Percentiles rank a stretch among this genome's conserved stretches.
These are phyloP conservation scores for Petrophora chlorosata DNA, from an alignment of 2,888 invertebrate genomes.

Conservation along the genomic window DNA sequence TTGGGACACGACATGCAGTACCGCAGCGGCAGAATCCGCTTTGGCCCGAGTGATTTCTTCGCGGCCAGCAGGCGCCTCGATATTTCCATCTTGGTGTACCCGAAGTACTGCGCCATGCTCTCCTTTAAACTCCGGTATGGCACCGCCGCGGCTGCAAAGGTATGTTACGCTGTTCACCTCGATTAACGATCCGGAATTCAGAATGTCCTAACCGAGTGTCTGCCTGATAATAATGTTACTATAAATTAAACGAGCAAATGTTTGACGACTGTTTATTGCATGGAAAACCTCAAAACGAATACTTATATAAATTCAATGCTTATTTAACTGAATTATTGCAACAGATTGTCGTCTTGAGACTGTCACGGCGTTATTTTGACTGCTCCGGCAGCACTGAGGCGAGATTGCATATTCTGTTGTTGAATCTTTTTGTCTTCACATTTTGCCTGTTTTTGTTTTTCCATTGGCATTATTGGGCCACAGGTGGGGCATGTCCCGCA, in stretches of 20 bases:
- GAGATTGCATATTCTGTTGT: slow-evolving; percentile 39
- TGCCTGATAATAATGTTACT: slow-evolving; percentile 6
- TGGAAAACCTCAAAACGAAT: slow-evolving; percentile 14
- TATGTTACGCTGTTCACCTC: slow-evolving; percentile 66
- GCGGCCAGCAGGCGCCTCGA: slow-evolving; percentile 41
- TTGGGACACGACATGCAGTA: slow-evolving; percentile 56
- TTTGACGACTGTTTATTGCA: slow-evolving; percentile 24
- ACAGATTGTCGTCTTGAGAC: slow-evolving; percentile 9
- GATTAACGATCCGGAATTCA: slow-evolving; percentile 46
- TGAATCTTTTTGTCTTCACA: slow-evolving; percentile 41
- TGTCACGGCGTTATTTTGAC: slow-evolving; percentile 44
- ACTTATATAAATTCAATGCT: slow-evolving; percentile 17
- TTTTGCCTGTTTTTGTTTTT: no score
- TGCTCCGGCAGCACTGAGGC: slow-evolving; percentile 34
- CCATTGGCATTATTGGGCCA: slow-evolving; percentile 22
- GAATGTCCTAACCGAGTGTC: slow-evolving; percentile 12
- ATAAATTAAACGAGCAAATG: slow-evolving; percentile 12
- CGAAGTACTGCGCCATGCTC: slow-evolving; percentile 41
- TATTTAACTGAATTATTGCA: slow-evolving; percentile 17
- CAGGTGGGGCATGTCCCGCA: slow-evolving; percentile 41
- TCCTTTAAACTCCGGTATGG: slow-evolving; percentile 52
- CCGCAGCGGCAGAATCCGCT: slow-evolving; percentile 36
- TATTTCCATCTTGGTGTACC: slow-evolving; percentile 45
- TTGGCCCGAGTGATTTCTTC: slow-evolving; percentile 29
- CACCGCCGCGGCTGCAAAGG: slow-evolving; percentile 68